These are phyloP conservation scores for Anguilla anguilla DNA, from an alignment of 2,797 vertebrate genomes.

Conservation along the genomic window DNA sequence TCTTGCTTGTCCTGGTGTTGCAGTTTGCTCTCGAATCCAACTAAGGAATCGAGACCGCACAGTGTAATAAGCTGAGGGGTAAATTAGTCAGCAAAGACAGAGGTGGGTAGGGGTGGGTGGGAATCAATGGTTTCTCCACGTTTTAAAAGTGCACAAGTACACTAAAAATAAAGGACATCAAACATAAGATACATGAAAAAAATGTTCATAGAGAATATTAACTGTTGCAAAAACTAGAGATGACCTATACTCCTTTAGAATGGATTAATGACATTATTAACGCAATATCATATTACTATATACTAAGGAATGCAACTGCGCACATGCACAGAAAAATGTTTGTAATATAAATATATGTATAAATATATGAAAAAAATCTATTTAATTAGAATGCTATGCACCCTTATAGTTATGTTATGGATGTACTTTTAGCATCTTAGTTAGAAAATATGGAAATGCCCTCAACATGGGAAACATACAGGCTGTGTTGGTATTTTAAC, in stretches of 20 bases:
- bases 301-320: slow-evolving; percentile 85
- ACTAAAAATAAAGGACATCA: slow-evolving; percentile 56
- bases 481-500: slow-evolving; percentile 92
- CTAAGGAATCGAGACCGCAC: neutral
- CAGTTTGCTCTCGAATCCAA: neutral
- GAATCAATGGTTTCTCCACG: slow-evolving; percentile 23
- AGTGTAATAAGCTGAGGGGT: neutral
- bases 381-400: slow-evolving; percentile 87
- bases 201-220: slow-evolving; percentile 72
- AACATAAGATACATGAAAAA: slow-evolving; percentile 66
- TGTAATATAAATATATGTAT: slow-evolving; percentile 81
- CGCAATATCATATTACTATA: slow-evolving; percentile 83
- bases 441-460: slow-evolving; percentile 82
- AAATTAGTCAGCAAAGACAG: neutral
- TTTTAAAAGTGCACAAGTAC: slow-evolving; percentile 48
- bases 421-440: slow-evolving; percentile 80
- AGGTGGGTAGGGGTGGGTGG: neutral
- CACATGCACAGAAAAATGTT: slow-evolving; percentile 83
- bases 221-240: slow-evolving; percentile 74
- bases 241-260: slow-evolving; percentile 82
- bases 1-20: neutral
- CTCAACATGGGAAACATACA: slow-evolving; percentile 88
- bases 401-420: slow-evolving; percentile 85
- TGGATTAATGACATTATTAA: slow-evolving; percentile 81
- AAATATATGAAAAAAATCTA: slow-evolving; percentile 81